These are phyloP conservation scores for Odobenus rosmarus DNA, from an alignment of 2,113 vertebrate genomes.

Conservation along the genomic window DNA sequence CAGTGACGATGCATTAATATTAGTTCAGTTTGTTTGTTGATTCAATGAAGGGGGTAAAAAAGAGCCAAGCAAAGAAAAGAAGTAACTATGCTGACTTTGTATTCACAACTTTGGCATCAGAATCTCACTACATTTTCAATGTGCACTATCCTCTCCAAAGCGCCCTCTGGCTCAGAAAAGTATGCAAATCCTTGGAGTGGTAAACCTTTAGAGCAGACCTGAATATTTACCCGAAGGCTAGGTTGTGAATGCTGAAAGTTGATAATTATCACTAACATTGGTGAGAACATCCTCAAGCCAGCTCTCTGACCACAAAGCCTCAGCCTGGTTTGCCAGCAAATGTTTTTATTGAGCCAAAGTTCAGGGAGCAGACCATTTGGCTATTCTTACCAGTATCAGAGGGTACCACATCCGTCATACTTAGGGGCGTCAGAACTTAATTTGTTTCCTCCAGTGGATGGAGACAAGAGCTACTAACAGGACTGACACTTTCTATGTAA, in stretches of 20 bases:
- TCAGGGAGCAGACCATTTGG: neutral
- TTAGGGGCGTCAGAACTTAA: neutral
- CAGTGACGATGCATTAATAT: neutral
- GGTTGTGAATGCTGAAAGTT: neutral
- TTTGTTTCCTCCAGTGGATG: neutral
- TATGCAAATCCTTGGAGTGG: neutral
- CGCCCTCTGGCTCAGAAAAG: neutral
- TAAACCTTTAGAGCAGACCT: neutral
- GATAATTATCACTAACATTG: neutral
- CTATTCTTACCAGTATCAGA: neutral
- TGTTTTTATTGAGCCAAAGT: slow-evolving; percentile 18
- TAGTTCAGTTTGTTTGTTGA: neutral
- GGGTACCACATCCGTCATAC: neutral
- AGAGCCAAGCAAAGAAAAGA: neutral
- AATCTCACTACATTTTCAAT: neutral
- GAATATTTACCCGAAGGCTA: neutral
- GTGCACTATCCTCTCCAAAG: neutral
- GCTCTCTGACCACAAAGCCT: neutral
- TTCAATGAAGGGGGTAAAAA: neutral
- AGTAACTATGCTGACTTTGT: neutral
- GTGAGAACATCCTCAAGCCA: neutral
- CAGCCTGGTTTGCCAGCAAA: neutral
- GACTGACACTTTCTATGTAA: neutral
- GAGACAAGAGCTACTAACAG: neutral
- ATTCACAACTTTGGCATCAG: neutral